These are phyloP conservation scores for Synanceia verrucosa DNA, from an alignment of 2,797 vertebrate species.

Conservation along the genomic window DNA sequence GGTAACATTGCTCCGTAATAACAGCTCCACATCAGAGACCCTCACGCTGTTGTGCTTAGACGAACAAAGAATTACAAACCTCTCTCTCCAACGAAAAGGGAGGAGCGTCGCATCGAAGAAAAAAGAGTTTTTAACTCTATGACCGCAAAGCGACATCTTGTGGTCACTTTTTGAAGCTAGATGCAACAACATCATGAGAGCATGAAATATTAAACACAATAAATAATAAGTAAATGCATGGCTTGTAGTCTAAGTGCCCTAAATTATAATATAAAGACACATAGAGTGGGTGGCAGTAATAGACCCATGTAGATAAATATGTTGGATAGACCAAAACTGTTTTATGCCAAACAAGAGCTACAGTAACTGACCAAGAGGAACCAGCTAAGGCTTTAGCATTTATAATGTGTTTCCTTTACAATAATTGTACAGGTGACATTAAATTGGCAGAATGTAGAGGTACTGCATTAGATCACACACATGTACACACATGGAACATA, in stretches of 20 bases:
- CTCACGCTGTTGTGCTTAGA: neutral
- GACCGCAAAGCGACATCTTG: constrained; percentile 60
- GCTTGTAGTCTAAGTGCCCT: neutral
- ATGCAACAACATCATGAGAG: neutral
- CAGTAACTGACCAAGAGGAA: neutral
- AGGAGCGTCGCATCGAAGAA: constrained; percentile 42
- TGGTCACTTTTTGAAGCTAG: constrained; percentile 15
- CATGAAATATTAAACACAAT: neutral
- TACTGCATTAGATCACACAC: neutral
- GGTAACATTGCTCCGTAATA: constrained; percentile 9
- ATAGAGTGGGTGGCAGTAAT: accelerated
- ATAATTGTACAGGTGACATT: neutral
- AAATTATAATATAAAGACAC: neutral
- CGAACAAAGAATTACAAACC: constrained; percentile 62
- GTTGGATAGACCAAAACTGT: neutral
- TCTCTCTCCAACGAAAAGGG: constrained; percentile 20
- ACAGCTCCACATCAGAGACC: neutral
- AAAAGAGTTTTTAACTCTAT: neutral
- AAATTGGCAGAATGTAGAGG: neutral
- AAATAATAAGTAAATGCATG: no score
- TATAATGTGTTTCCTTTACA: neutral
- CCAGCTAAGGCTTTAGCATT: neutral
- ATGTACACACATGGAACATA: neutral
- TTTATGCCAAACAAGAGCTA: neutral
- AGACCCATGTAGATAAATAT: accelerated